These are phyloP conservation scores for Folsomia candida DNA, from an alignment of 2,888 invertebrate genomes.

Conservation along the genomic window DNA sequence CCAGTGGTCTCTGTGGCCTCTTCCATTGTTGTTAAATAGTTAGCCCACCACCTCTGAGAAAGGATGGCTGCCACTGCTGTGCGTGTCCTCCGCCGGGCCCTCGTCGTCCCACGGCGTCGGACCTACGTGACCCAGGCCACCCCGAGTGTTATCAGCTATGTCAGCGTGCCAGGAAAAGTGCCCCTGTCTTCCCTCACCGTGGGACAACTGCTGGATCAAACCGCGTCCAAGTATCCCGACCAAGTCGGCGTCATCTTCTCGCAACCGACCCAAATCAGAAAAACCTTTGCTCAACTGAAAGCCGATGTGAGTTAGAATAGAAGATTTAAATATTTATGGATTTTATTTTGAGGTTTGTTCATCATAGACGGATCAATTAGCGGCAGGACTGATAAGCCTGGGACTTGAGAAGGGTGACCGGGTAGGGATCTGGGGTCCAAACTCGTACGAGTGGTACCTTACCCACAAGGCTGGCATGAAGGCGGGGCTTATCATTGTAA, in stretches of 20 bases:
- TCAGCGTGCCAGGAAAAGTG: slow-evolving; percentile 57
- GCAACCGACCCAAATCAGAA: slow-evolving; percentile 57
- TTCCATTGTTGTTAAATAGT: too few relatives aligned
- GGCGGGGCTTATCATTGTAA: slow-evolving; percentile 69
- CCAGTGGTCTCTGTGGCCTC: too few relatives aligned
- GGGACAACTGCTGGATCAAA: slow-evolving; percentile 61
- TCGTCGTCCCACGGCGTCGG: neutral
- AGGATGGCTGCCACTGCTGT: too few relatives aligned
- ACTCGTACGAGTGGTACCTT: slow-evolving; percentile 72
- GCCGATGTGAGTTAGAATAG: slow-evolving; percentile 52
- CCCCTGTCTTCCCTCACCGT: slow-evolving; percentile 61
- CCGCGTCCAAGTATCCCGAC: slow-evolving; percentile 60
- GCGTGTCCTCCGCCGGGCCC: neutral
- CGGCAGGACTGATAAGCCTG: slow-evolving; percentile 67
- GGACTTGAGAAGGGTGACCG: slow-evolving; percentile 71
- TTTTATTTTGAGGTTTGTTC: neutral
- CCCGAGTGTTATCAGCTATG: slow-evolving; percentile 57
- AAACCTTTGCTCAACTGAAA: slow-evolving; percentile 60
- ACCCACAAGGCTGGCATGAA: slow-evolving; percentile 69
- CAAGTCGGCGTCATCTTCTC: slow-evolving; percentile 62
- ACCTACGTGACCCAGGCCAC: neutral
- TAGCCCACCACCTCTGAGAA: too few relatives aligned
- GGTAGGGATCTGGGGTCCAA: slow-evolving; percentile 77
- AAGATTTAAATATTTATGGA: neutral
- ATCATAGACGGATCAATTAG: slow-evolving; percentile 60